A percentile compares a stretch with the other conserved stretches of the same genome.
These are phyloP conservation scores for Bergia sp. DNA, from an alignment of 92 coral and sea anemone species.

Conservation along the genomic window DNA sequence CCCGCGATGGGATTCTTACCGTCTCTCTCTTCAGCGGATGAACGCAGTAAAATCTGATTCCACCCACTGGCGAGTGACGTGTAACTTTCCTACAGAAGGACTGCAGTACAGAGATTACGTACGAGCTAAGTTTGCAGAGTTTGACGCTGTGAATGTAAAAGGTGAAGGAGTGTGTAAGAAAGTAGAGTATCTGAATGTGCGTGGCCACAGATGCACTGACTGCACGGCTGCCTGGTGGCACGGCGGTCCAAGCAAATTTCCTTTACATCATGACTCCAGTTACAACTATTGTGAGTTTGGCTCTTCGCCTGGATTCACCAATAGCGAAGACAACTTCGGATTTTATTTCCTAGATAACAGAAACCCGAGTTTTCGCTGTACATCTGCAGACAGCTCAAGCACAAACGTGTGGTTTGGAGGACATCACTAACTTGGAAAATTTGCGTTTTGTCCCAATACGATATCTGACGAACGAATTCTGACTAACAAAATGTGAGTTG, in stretches of 20 bases:
- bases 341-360: not conserved
- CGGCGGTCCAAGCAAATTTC: not conserved
- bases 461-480: too few species aligned
- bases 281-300: not conserved
- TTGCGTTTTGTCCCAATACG: too few species aligned
- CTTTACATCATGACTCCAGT: not conserved
- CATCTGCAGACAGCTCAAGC: not conserved
- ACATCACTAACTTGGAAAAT: not conserved
- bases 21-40: slow-evolving; percentile 49
- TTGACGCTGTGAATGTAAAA: slow-evolving; percentile 40
- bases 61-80: slow-evolving; percentile 68
- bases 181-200: slow-evolving; percentile 57
- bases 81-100: slow-evolving; percentile 59
- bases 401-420: not conserved
- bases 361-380: not conserved
- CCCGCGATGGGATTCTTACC: slow-evolving; percentile 64
- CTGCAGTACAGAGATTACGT: slow-evolving; percentile 57
- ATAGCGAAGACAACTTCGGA: not conserved
- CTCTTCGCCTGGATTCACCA: not conserved
- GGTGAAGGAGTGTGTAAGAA: slow-evolving; percentile 28
- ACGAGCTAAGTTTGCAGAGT: slow-evolving; percentile 40
- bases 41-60: slow-evolving; percentile 35
- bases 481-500: too few species aligned
- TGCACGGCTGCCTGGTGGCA: slow-evolving; percentile 53
- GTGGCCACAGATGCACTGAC: slow-evolving; percentile 43